These are phyloP conservation scores for Tragelaphus imberbis DNA, from an alignment of 2,113 vertebrate genomes.

Conservation along the genomic window DNA sequence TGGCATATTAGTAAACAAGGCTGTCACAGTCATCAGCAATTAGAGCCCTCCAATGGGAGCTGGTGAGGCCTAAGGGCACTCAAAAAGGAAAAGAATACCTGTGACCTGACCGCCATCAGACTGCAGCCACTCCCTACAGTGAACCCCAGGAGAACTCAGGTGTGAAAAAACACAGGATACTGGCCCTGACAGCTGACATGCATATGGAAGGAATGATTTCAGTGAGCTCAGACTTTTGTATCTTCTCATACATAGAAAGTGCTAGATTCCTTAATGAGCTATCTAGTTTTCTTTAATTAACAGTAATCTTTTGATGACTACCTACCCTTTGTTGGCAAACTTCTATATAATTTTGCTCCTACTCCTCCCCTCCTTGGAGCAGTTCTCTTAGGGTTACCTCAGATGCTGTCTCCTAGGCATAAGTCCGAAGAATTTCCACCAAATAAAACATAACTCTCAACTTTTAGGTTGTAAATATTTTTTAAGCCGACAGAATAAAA, in stretches of 20 bases:
- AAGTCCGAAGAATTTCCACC: neutral
- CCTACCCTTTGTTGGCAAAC: neutral
- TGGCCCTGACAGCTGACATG: accelerated
- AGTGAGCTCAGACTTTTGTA: neutral
- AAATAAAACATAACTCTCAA: neutral
- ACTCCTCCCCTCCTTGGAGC: neutral
- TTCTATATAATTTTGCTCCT: neutral
- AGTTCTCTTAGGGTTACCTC: neutral
- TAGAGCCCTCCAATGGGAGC: neutral
- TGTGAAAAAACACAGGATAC: neutral
- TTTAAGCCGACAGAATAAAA: neutral
- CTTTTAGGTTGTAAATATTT: neutral
- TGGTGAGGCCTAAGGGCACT: neutral
- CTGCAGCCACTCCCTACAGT: neutral
- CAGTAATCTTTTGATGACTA: neutral
- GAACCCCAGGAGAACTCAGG: neutral
- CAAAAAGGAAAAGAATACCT: neutral
- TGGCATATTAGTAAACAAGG: neutral
- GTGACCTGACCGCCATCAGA: neutral
- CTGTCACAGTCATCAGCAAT: neutral
- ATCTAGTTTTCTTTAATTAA: neutral
- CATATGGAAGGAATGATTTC: neutral
- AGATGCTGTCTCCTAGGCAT: neutral
- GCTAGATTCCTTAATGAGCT: neutral
- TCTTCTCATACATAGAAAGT: neutral